Conservation (phyloP, 2,888 invertebrate genomes). For the Agapostemon virescens region DNA sequence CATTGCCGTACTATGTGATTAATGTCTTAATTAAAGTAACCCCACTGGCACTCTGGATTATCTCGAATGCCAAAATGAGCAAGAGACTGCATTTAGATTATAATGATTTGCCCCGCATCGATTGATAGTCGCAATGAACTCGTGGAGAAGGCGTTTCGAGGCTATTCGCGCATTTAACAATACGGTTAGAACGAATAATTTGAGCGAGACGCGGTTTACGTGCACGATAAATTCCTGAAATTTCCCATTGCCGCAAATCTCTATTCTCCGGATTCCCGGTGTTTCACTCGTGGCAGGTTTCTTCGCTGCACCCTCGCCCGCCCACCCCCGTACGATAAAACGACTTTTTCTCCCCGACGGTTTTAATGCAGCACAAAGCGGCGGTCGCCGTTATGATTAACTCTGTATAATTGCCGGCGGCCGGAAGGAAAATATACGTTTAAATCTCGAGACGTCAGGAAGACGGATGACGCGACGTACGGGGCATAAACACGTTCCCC, state of each 20-base stretch:
- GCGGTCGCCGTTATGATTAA: constrained; percentile 31
- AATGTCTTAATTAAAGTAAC: no score
- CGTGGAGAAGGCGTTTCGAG: no score
- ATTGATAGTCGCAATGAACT: no score
- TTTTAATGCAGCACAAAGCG: constrained; percentile 12
- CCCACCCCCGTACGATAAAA: constrained; percentile 8
- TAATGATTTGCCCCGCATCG: no score
- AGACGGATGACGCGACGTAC: constrained; percentile 27
- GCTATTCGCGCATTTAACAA: no score
- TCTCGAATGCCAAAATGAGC: no score
- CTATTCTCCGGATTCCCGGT: constrained; percentile 10
- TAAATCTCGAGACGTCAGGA: constrained; percentile 30
- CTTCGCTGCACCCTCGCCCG: not conserved
- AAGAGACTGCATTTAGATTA: no score
- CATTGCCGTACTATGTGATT: no score
- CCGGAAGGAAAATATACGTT: constrained; percentile 34
- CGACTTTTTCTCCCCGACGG: not conserved
- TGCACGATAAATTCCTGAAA: not conserved
- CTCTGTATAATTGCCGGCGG: constrained; percentile 36
- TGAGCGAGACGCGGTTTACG: not conserved
- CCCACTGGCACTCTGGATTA: no score
- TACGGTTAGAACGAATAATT: not conserved
- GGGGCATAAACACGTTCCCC: constrained; percentile 47
- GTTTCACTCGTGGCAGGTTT: not conserved
- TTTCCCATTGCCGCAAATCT: not conserved